These are phyloP conservation scores for Drosophila robusta DNA, from an alignment of 2,888 invertebrate genomes.

Conservation along the genomic window DNA sequence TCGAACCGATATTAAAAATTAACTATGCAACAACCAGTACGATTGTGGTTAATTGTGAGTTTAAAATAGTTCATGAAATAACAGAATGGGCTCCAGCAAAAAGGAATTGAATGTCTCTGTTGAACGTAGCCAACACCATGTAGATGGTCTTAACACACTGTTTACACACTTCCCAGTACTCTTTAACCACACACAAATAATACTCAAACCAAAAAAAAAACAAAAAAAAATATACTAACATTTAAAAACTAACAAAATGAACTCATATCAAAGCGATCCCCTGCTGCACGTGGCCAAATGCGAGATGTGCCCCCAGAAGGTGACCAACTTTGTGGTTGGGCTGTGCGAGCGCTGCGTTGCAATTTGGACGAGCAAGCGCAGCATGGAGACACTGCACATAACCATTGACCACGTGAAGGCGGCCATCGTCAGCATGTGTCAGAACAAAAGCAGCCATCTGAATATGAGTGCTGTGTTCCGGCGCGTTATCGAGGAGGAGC, in stretches of 20 bases:
- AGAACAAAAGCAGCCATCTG: neutral
- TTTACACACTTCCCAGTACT: neutral
- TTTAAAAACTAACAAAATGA: slow-evolving; percentile 31
- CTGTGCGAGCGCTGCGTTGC: slow-evolving; percentile 44
- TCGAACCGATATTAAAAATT: neutral
- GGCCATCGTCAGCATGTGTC: slow-evolving; percentile 27
- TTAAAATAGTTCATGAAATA: neutral
- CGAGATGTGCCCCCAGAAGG: slow-evolving; percentile 48
- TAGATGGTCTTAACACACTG: neutral
- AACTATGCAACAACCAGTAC: no score
- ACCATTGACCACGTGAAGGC: slow-evolving; percentile 40
- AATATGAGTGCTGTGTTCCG: slow-evolving; percentile 40
- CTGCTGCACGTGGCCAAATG: slow-evolving; percentile 41
- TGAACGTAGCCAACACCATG: slow-evolving; percentile 14
- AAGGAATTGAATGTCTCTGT: neutral
- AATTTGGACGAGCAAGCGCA: slow-evolving; percentile 42
- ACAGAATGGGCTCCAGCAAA: neutral
- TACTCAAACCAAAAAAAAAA: neutral
- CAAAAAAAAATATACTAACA: neutral
- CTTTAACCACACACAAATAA: neutral
- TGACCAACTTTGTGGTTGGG: slow-evolving; percentile 39
- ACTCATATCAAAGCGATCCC: slow-evolving; percentile 3
- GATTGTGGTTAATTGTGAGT: neutral
- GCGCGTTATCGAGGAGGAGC: slow-evolving; percentile 17
- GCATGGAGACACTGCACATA: neutral